These are phyloP conservation scores for Pegoplata infirma DNA, from an alignment of 2,888 invertebrate species.

Conservation along the genomic window DNA sequence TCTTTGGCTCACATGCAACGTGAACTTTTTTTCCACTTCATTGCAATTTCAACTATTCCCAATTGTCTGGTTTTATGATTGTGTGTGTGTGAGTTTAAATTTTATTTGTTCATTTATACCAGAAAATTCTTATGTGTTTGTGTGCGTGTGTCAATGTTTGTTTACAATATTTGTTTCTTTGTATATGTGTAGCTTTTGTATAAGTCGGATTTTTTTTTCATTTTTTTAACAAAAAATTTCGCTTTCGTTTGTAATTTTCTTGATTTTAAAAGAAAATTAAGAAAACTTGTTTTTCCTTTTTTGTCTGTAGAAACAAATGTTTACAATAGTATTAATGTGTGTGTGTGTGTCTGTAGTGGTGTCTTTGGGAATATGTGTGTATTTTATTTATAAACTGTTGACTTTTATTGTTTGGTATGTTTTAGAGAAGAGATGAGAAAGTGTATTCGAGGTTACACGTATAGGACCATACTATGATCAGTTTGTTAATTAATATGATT, in stretches of 20 bases:
- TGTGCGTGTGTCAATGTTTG: slow-evolving; percentile 1
- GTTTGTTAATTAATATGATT: too few relatives aligned
- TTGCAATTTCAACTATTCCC: slow-evolving; percentile 61
- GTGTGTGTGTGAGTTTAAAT: slow-evolving; percentile 26
- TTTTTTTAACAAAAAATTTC: slow-evolving; percentile 45
- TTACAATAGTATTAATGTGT: slow-evolving; percentile 23
- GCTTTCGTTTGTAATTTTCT: slow-evolving; percentile 58
- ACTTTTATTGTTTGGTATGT: slow-evolving; percentile 12
- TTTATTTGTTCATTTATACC: slow-evolving; percentile 35
- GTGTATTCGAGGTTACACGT: too few relatives aligned
- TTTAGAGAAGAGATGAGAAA: too few relatives aligned
- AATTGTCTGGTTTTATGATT: slow-evolving; percentile 62
- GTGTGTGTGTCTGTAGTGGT: neutral
- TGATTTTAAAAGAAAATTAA: slow-evolving; percentile 54
- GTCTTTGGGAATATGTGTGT: slow-evolving; percentile 4
- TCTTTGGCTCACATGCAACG: slow-evolving; percentile 61
- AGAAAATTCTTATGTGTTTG: slow-evolving; percentile 14
- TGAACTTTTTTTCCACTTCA: slow-evolving; percentile 63
- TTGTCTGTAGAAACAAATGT: slow-evolving; percentile 17
- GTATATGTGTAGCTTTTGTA: slow-evolving; percentile 4
- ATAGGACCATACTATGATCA: too few relatives aligned
- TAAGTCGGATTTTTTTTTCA: slow-evolving; percentile 20
- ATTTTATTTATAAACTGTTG: slow-evolving; percentile 34
- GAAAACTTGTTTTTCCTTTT: slow-evolving; percentile 27
- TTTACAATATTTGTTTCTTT: slow-evolving; percentile 3